Evolutionary conservation across 2,797 vertebrate species (phyloP), one percentile per base, ranked within the genome.

Genomic region (Gymnothorax javanicus): DNA sequence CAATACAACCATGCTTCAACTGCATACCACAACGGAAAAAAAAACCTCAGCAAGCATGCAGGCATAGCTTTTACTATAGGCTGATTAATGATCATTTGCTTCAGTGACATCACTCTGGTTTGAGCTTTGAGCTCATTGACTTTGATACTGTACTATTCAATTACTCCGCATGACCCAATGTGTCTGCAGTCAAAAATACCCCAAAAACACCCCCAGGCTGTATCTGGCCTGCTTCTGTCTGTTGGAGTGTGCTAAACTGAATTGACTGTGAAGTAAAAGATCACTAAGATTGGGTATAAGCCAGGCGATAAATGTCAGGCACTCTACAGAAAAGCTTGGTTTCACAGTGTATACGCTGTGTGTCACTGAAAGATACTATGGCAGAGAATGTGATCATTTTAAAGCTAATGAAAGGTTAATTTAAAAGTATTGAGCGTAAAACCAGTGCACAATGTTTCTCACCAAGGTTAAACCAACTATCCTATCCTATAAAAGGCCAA

Each of bases 381-480:
- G 43, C 52, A 27, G 25, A 27, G 13, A 67, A 50, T 1, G 8
- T 71, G 83, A 11, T 0, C 20, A 50, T 33, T 11, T 52, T 15
- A 67, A 75, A 59, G 56, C 50, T 57, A 82, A 59, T 8, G n/a
- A 87, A 54, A 7, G 60, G 27, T 54, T 13, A 23, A 71, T 88
- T 59, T 85, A 71, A 67, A 85, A 85, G 58, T 85, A 83, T 81
- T 17, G 6, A 58, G 62, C 6, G 50, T 6, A 11, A 25, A 27
- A 71, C n/a, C 50, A 15, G 25, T 60, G 15, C 52, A 56, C 60
- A 23, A 33, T 71, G 23, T 3, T 17, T 25, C 25, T 57, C 75
- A n/a, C 15, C 62, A 69, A 86, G 58, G 59, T 82, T 79, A 81
- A 81, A 79, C 85, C 43, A 81, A 81, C 79, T 86, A 79, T 52